Base-by-base conservation (phyloP, 2,797 vertebrate genomes). In the Dromococcyx pavoninus region DNA sequence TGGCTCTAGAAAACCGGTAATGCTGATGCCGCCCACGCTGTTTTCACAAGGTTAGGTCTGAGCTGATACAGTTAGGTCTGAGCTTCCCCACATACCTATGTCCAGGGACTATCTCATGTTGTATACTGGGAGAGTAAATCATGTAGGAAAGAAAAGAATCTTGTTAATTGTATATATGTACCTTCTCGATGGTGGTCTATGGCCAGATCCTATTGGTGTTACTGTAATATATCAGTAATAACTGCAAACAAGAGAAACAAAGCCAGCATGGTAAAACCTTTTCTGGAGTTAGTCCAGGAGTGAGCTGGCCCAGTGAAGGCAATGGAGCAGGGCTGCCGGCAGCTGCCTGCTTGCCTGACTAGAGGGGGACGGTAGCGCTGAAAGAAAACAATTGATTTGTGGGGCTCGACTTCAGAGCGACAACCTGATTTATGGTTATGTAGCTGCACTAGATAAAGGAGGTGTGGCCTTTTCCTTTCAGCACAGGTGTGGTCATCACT, bases 401-500 rank as follows among this genome's bases (percentile, higher is more conserved):
- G 0, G 51, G 50, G 58, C 69, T 96, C 32, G 3, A 62, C 13
- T 13, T 0, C 0, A 87, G 74, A 88, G 39, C 0, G 0, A 66
- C 77, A 76, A n/a, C 48, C 50, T 94, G 81, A 92, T 88, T 92
- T 94, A 95, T 64, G 50, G 51, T 57, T 72, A 62, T 43, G 64
- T 41, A 66, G 77, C 46, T 83, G 50, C 66, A 58, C 66, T 61
- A 91, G 85, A 70, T 83, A 85, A 86, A 93, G 74, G 64, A 93
- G 39, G n/a, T 51, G 56, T 51, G 56, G 61, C 50, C 85, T 89
- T 84, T 81, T 65, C 43, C 86, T 95, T 92, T 88, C 90, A 95
- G 89, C 65, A 25, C 56, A 62, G 72, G 85, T 89, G 81, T 90
- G 89, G 94, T 80, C 80, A 91, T 90, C 81, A 25, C 66, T 90